Conservation (phyloP, 2,888 invertebrate genomes). For the Pollenia labialis region DNA sequence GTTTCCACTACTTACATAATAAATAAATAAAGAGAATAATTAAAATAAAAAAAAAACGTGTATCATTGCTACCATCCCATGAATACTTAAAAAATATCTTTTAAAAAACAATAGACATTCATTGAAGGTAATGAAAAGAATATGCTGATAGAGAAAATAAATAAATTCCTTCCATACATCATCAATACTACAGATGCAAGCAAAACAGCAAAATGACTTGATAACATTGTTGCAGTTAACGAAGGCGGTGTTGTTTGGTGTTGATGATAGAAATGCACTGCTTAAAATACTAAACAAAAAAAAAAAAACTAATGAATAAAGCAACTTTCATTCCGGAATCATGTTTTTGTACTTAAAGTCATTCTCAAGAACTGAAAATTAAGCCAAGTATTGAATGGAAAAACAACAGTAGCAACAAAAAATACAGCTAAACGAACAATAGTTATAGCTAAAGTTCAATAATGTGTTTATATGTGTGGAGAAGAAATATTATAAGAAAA, state of each 20-base stretch:
- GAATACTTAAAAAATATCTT: slow-evolving; percentile 32
- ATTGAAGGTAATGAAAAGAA: slow-evolving; percentile 33
- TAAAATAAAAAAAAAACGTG: not conserved
- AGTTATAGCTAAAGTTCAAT: slow-evolving; percentile 67
- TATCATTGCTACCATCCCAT: slow-evolving; percentile 27
- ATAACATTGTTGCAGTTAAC: slow-evolving; percentile 59
- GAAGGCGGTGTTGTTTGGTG: slow-evolving; percentile 18
- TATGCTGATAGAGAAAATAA: not conserved
- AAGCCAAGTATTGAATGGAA: slow-evolving; percentile 45
- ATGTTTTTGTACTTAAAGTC: slow-evolving; percentile 39
- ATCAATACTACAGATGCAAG: not conserved
- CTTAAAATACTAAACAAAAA: slow-evolving; percentile 53
- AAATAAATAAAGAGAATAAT: not conserved
- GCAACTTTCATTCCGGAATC: slow-evolving; percentile 30
- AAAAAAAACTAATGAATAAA: slow-evolving; percentile 57
- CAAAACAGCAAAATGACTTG: slow-evolving; percentile 56
- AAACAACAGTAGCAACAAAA: slow-evolving; percentile 8
- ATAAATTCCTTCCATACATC: slow-evolving; percentile 34
- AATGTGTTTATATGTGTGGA: slow-evolving; percentile 36
- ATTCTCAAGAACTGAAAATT: slow-evolving; percentile 55
- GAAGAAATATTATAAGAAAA: slow-evolving; percentile 20
- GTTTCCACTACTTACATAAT: slow-evolving; percentile 4
- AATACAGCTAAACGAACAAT: slow-evolving; percentile 38
- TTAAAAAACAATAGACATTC: slow-evolving; percentile 2
- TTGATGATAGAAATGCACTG: slow-evolving; percentile 56